A percentile compares a stretch with the other conserved stretches of the same genome.
Evolutionary conservation across 1,140 invertebrate genomes (phyloP).

Genomic region (Ooceraea biroi): DNA sequence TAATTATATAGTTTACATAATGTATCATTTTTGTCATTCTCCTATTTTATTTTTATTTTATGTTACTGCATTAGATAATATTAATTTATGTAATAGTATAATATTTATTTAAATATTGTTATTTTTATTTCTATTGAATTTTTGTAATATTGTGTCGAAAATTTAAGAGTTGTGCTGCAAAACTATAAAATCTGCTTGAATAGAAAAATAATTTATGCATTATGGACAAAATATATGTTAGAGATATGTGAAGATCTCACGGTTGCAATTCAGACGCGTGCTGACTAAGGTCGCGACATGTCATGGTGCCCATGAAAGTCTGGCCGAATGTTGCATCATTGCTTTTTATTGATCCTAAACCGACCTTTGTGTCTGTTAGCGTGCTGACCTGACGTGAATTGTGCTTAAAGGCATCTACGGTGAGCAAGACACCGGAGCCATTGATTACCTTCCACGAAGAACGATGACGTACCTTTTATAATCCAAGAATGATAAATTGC

Average conservation of each 20-base stretch:
- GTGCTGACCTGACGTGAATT: conserved; percentile 31
- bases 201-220: background rate
- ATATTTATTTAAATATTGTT: background rate
- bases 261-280: background rate
- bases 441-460: conserved; percentile 63
- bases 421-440: conserved; percentile 32
- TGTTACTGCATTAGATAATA: background rate
- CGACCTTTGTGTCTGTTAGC: background rate
- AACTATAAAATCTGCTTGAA: background rate
- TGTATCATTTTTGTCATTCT: background rate
- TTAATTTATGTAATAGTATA: background rate
- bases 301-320: conserved; percentile 61
- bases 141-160: background rate
- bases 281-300: background rate
- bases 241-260: background rate
- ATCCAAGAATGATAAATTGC: conserved; percentile 56
- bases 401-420: conserved; percentile 44
- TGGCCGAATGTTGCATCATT: conserved; percentile 68
- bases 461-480: conserved; percentile 31
- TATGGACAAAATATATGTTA: background rate
- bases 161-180: background rate
- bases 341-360: conserved; percentile 67
- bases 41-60: background rate
- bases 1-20: conserved; percentile 26
- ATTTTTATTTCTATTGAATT: background rate